A percentile compares a stretch with the other conserved stretches of the same genome.
phyloP scores from a whole-genome alignment of 2,888 invertebrate genomes.

The Mechanitis mazaeus region DNA sequence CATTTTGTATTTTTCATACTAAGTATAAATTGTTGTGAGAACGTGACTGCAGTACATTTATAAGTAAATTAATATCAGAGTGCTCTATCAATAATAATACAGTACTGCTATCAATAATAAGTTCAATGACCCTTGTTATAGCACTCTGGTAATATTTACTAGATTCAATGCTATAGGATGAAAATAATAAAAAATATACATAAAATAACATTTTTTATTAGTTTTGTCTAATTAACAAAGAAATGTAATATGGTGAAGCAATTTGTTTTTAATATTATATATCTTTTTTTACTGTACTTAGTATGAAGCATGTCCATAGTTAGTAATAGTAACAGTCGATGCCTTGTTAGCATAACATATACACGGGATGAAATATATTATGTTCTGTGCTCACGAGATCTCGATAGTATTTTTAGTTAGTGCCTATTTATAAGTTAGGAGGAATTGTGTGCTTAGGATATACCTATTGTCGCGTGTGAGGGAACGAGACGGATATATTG shows the following conservation, averaged over 20 bases:
- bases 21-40: not conserved
- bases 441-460: constrained; percentile 52
- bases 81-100: too few relatives aligned
- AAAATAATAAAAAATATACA: too few relatives aligned
- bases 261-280: constrained; percentile 16
- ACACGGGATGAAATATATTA: constrained; percentile 39
- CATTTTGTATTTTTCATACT: constrained; percentile 17
- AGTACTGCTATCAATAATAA: too few relatives aligned
- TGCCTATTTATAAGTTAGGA: constrained; percentile 71
- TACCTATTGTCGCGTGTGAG: not conserved
- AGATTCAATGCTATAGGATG: too few relatives aligned
- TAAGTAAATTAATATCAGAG: too few relatives aligned
- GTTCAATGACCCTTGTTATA: too few relatives aligned
- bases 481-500: constrained; percentile 14
- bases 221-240: not conserved
- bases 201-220: constrained; percentile 10
- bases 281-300: not conserved
- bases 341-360: constrained; percentile 67
- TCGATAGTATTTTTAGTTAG: constrained; percentile 75
- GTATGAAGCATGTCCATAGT: not conserved
- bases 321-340: constrained; percentile 15
- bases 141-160: too few relatives aligned
- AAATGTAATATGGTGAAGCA: constrained; percentile 7
- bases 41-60: not conserved
- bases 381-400: constrained; percentile 76